Evolutionary conservation across 2,888 invertebrate genomes (phyloP), one percentile per base, ranked within the genome.

Genomic region (Xestia xanthographa): DNA sequence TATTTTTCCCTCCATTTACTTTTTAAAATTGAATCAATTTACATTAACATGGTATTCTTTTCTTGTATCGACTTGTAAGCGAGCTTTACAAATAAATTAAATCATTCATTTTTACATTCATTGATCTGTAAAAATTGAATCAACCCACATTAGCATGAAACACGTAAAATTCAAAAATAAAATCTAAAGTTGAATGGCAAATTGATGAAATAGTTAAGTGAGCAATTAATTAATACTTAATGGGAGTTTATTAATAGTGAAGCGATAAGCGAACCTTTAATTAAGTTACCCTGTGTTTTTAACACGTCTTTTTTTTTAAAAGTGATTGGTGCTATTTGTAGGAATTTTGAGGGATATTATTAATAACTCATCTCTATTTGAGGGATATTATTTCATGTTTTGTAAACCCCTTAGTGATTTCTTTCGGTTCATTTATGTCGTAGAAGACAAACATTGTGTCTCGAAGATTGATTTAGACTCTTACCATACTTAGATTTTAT

Each of bases 151-250:
- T 20, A 41, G 6, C 38, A 66, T 29, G 48, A 80, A 74, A 53
- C 26, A 45, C n/a, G 26, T 5, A 26, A 56, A 63, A 83, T 22
- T 56, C 12, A 66, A 29, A 60, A 29, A 17, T 56, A 63, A 66
- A 34, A 48, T 29, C 29, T 56, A 8, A 71, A 72, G 50, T 66
- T 63, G 66, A 53, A 70, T 48, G n/a, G 29, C 43, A 67, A 77
- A 71, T 75, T 69, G 66, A 69, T 72, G 29, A 63, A 69, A 34
- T 66, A 68, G 62, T 79, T 66, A 79, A 75, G 48, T 71, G 63
- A 79, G 73, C 66, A 68, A 75, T 80, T 75, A 81, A 80, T 87
- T 74, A 79, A 72, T 75, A 70, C 56, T 66, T 65, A 80, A 81
- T 77, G 41, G 50, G 50, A 60, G 53, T 60, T 77, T 79, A 75